Evolutionary conservation across 2,888 invertebrate species (phyloP).

Genomic region (Nomada flava): DNA sequence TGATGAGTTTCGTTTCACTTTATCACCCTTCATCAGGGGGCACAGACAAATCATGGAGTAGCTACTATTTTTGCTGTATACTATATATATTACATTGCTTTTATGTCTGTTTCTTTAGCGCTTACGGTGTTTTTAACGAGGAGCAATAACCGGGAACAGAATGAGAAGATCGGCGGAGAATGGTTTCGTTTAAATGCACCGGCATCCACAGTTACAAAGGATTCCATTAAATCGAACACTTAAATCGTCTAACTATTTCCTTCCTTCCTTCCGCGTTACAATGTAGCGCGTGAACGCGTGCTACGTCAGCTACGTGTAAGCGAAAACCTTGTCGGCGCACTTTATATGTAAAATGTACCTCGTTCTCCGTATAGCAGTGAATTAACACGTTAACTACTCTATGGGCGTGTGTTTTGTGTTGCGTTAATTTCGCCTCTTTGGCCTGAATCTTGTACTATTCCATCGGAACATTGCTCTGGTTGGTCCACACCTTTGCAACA

Average conservation of each 20-base stretch:
- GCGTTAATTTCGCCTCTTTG: too few species aligned
- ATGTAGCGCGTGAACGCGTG: too few species aligned
- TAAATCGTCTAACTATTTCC: slow-evolving; percentile 26
- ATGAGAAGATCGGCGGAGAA: slow-evolving; percentile 25
- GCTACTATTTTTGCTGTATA: slow-evolving; percentile 29
- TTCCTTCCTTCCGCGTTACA: not conserved
- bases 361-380: too few species aligned
- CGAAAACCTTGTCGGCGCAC: not conserved
- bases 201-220: slow-evolving; percentile 23
- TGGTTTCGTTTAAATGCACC: slow-evolving; percentile 34
- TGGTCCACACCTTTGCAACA: too few species aligned
- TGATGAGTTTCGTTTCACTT: slow-evolving; percentile 70
- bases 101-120: slow-evolving; percentile 48
- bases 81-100: slow-evolving; percentile 34
- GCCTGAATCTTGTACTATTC: too few species aligned
- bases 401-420: too few species aligned
- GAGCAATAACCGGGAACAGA: slow-evolving; percentile 40
- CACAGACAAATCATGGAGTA: slow-evolving; percentile 24
- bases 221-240: slow-evolving; percentile 38
- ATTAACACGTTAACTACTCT: too few species aligned
- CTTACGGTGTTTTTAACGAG: slow-evolving; percentile 53
- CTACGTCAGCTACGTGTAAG: too few species aligned
- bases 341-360: not conserved
- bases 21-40: slow-evolving; percentile 59
- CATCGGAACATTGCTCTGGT: too few species aligned